Base-by-base conservation (phyloP, 2,113 vertebrate species). In the Thymallus thymallus region DNA sequence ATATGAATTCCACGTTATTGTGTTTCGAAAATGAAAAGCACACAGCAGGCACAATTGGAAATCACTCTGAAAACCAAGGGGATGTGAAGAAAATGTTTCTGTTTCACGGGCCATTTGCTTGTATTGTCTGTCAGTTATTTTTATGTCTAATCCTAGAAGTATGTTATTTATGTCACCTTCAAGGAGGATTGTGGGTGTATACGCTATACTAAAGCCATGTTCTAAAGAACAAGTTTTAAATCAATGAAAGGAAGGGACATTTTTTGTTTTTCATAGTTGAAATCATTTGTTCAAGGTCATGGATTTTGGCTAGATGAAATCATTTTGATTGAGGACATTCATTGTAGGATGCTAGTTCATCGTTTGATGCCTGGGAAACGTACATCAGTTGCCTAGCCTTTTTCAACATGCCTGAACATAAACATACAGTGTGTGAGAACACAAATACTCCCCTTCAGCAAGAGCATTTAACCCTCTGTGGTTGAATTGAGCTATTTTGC, bases 151-250 rank as follows among this genome's bases (percentile, higher is more conserved):
- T 64, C 62, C 26, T 16, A 3, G 13, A 29, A 64, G 30, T 64
- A 24, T 64, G 23, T 64, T 64, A 24, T 29, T 64, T 64, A 16
- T 64, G 24, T 30, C 62, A 64, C 24, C 24, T 64, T 64, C 62
- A 64, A 64, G 22, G 23, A 63, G 61, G 22, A 63, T 4, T 4
- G 24, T 16, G 24, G 62, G 62, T 64, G 14, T 64, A n/a, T 63
- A 35, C 35, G 14, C 24, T 64, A 12, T 14, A 10, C 62, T 29
- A 16, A 24, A 64, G 62, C 62, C 24, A 18, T 2, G 35, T 10
- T 10, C 35, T 41, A 9, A 41, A 41, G 35, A 41, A 10, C 35
- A 63, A 16, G 6, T 29, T 63, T 6, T 29, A 63, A 26, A 64
- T 3, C 23, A 20, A 30, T 64, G 16, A 64, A 64, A 64, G 62